phyloP scores from a whole-genome alignment of 2,797 vertebrate species.

The Notoglanidium macrostoma region DNA sequence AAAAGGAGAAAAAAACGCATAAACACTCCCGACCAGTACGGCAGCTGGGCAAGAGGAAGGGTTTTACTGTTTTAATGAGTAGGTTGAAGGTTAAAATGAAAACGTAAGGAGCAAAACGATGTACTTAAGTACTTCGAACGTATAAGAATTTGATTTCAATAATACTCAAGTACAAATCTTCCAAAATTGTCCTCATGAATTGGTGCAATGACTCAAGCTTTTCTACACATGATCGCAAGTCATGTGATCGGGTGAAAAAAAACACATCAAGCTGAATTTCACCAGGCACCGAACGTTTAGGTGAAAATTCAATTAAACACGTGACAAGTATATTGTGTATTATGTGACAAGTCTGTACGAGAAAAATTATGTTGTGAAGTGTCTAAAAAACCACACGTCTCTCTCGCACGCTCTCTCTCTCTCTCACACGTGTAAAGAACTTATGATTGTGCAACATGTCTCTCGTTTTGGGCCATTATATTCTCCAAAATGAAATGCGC shows the following conservation, averaged over 20 bases:
- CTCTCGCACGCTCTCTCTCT: no score
- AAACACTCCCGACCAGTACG: not conserved
- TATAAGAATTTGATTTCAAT: not conserved
- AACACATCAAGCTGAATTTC: not conserved
- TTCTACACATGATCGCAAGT: no score
- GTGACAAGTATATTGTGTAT: no score
- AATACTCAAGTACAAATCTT: not conserved
- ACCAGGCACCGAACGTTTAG: not conserved
- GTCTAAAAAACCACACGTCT: not conserved
- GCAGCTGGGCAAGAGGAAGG: not conserved
- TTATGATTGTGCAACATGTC: not conserved
- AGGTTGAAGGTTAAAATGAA: not conserved
- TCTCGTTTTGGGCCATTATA: not conserved
- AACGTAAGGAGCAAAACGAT: not conserved
- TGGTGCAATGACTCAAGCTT: not conserved
- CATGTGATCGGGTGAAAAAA: not conserved
- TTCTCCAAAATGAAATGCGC: not conserved
- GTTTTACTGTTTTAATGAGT: not conserved
- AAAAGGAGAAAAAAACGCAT: not conserved
- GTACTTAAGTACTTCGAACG: no score
- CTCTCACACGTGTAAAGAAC: not conserved
- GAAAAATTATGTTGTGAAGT: not conserved
- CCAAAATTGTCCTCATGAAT: no score
- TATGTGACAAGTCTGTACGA: not conserved
- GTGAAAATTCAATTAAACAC: not conserved